These are phyloP conservation scores for Strigops habroptila DNA, from an alignment of 2,113 vertebrate genomes.

Conservation along the genomic window DNA sequence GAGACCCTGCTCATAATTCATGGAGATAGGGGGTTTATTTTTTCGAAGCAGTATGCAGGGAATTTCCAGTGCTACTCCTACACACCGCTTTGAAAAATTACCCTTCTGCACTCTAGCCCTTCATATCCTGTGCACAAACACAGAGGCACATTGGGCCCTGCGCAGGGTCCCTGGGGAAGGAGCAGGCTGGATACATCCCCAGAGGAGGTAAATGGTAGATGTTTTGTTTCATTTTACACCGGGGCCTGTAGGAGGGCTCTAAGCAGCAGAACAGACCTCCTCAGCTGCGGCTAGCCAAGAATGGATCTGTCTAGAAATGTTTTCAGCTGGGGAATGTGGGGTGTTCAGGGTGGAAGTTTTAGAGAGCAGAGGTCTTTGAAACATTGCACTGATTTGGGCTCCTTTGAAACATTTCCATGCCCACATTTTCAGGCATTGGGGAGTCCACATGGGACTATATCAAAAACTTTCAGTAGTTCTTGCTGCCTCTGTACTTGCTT, in stretches of 20 bases:
- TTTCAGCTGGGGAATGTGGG: not conserved
- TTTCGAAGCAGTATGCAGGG: conserved; percentile 26
- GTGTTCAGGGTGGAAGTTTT: not conserved
- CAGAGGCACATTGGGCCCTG: conserved; percentile 8
- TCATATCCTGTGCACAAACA: conserved; percentile 52
- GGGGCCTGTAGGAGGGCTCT: not conserved
- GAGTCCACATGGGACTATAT: conserved; percentile 38
- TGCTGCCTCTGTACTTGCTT: conserved; percentile 30
- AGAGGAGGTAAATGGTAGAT: not conserved
- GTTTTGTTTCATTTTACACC: conserved; percentile 31
- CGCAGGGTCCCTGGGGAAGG: not conserved
- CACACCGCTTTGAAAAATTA: conserved; percentile 25
- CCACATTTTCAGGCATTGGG: conserved; percentile 26
- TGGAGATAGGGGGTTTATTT: not conserved
- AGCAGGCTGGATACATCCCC: conserved; percentile 29
- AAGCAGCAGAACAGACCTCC: not conserved
- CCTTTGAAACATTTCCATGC: conserved; percentile 57
- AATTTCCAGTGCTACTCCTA: conserved; percentile 39
- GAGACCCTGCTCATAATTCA: conserved; percentile 34
- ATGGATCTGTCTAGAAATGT: conserved; percentile 45
- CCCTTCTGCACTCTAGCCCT: conserved; percentile 34
- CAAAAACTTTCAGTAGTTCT: conserved; percentile 38
- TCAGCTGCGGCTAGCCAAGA: not conserved
- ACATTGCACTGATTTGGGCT: not conserved
- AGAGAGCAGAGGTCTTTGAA: conserved; percentile 44